Evolutionary conservation across 2,113 vertebrate species (phyloP), one percentile per base, ranked within the genome.

Genomic region (Trichechus manatus): DNA sequence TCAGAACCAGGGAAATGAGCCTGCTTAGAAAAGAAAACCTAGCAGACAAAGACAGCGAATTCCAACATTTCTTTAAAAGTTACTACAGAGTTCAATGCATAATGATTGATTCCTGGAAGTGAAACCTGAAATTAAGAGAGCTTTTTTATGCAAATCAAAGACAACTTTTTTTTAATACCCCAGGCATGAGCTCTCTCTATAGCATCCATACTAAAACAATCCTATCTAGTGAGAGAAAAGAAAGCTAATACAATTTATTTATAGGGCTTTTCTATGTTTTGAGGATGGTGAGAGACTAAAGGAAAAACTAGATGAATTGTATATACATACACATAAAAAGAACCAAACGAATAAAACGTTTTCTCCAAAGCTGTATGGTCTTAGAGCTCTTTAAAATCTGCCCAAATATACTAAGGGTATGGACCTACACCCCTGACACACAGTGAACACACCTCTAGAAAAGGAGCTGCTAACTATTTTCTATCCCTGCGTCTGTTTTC

Each of bases 61-160:
- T 77, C 5, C 72, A 64, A 10, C 59, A 31, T 75, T 64, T 80
- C 68, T 84, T 92, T 36, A 78, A 87, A 96, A 96, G n/a, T 70
- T 59, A 44, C 10, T 13, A 3, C 19, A 50, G n/a, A 63, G 4
- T 87, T 81, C 87, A 93, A 39, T 81, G 61, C n/a, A 29, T 66
- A 50, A 27, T 44, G 70, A 84, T 36, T 64, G 6, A 89, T 36
- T 70, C 10, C 31, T 66, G 31, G 29, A 94, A 84, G 13, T 47
- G 47, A 92, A 93, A 90, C 15, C 78, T 94, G 87, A 96, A 93
- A 91, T 86, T 63, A 91, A 89, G 25, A 1, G 4, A 15, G 82
- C 17, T 88, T 95, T 93, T 64, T 11, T 9, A 70, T 29, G 15
- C 29, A 56, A 88, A 85, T 95, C 23, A 90, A 91, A 89, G 13